Evolutionary conservation across 2,888 invertebrate genomes (phyloP), one percentile per base, ranked within the genome.

Genomic region (Rhorus exstirpatorius): DNA sequence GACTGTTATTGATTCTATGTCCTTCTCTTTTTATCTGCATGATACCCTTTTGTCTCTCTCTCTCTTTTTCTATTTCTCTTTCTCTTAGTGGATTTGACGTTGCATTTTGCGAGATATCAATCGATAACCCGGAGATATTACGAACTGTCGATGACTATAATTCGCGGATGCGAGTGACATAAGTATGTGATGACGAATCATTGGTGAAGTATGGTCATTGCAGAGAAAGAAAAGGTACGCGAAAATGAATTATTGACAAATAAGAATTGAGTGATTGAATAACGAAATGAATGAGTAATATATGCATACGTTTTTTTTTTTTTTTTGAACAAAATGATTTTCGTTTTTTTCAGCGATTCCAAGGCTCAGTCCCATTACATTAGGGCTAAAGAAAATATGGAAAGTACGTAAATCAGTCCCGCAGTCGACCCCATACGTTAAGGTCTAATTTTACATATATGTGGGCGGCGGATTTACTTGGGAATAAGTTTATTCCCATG

Each of bases 121-220:
- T 75, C 46, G 51, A 72, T 14, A 17, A 17, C 21, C 19, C 19
- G 35, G 60, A 35, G 24, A 38, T 38, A 21, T 61, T 61, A 61
- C 72, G 61, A 51, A 74, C 12, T 38, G 35, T 51, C 51, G 72
- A 74, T 60, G 71, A 71, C 58, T 44, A 70, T 53, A 26, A 12
- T 14, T 1, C 26, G 10, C 3, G 17, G 70, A 24, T 46, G 53
- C 53, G 53, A 41, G 72, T 81, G 77, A 81, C 81, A 60, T 77
- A 71, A 81, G 44, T 58, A 65, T 60, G 24, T 53, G 53, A 74
- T 68, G 74, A 74, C 55, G 44, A 71, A 21, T 70, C 65, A 49
- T 49, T 44, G 6, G 46, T 1, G 7, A 6, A 63, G 61, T 24
- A 12, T 17, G 8, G 44, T 44, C 44, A 10, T 60, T 38, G 38